phyloP scores from a whole-genome alignment of 2,113 vertebrate genomes.

The Diglossa brunneiventris region DNA sequence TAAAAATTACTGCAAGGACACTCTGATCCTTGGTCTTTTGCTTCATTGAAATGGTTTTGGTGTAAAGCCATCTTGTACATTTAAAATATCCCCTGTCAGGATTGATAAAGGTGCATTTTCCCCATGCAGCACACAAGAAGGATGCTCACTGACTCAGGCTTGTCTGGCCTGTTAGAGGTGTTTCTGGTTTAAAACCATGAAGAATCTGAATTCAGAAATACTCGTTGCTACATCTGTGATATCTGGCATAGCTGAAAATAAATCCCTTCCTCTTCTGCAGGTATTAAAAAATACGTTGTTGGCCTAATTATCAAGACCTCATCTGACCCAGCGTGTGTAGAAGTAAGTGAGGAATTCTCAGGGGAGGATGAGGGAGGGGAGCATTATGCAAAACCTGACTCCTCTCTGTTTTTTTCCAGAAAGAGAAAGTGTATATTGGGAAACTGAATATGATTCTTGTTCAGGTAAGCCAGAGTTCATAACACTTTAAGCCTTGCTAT shows the following conservation, averaged over 20 bases:
- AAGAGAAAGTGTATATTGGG: slow-evolving; percentile 95
- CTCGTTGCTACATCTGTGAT: neutral
- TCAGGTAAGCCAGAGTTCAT: slow-evolving; percentile 77
- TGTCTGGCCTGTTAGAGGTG: neutral
- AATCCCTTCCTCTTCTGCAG: slow-evolving; percentile 70
- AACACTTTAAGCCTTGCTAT: fast-evolving
- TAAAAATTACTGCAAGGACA: neutral
- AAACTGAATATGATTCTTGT: slow-evolving; percentile 99
- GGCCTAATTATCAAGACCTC: slow-evolving; percentile 97
- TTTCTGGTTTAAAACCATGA: neutral
- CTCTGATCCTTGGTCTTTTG: neutral
- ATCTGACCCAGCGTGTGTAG: slow-evolving; percentile 88
- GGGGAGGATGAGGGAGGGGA: neutral
- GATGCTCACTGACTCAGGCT: neutral
- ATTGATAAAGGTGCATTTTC: neutral
- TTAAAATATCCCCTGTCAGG: neutral
- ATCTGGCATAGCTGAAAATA: neutral
- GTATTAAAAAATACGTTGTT: slow-evolving; percentile 97
- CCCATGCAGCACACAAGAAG: too few relatives aligned
- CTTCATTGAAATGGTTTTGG: neutral
- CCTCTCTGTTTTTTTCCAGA: slow-evolving; percentile 69
- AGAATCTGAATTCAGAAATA: neutral
- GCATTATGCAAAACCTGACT: neutral
- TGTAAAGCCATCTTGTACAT: neutral
- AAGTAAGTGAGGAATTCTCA: slow-evolving; percentile 79